Evolutionary conservation across 2,113 vertebrate species (phyloP).

Genomic region (Abramis brama): DNA sequence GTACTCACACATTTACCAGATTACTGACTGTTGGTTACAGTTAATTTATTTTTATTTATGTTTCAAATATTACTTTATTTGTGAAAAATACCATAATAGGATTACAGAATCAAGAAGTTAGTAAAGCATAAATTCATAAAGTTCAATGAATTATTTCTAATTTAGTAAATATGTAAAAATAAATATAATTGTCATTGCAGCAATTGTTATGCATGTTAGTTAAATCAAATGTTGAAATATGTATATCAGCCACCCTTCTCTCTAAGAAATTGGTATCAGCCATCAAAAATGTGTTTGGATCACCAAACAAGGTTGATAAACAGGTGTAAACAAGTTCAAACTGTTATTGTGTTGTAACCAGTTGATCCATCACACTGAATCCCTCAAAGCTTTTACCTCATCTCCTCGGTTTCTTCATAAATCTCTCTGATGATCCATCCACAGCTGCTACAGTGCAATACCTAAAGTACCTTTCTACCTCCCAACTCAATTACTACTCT

Average conservation of each 20-base stretch:
- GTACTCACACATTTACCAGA: not conserved
- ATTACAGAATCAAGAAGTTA: not conserved
- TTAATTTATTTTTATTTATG: not conserved
- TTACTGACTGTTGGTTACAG: not conserved
- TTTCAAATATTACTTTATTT: not conserved
- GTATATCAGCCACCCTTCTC: not conserved
- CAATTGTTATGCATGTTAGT: not conserved
- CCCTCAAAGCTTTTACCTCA: constrained; percentile 23
- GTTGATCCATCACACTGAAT: not conserved
- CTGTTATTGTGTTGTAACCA: not conserved
- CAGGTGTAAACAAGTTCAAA: not conserved
- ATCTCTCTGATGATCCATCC: constrained; percentile 39
- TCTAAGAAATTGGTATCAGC: not conserved
- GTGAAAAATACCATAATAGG: not conserved
- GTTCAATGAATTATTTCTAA: not conserved
- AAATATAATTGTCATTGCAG: not conserved
- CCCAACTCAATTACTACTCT: constrained; percentile 48
- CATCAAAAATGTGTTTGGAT: not conserved
- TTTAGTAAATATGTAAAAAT: not conserved
- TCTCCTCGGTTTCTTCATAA: constrained; percentile 26
- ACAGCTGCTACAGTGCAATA: constrained; percentile 42
- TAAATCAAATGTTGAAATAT: not conserved
- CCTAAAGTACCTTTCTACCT: constrained; percentile 35
- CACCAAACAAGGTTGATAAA: not conserved
- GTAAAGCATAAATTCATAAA: not conserved